Conservation (phyloP, 2,797 vertebrate genomes). For the Acipenser transmontanus region DNA sequence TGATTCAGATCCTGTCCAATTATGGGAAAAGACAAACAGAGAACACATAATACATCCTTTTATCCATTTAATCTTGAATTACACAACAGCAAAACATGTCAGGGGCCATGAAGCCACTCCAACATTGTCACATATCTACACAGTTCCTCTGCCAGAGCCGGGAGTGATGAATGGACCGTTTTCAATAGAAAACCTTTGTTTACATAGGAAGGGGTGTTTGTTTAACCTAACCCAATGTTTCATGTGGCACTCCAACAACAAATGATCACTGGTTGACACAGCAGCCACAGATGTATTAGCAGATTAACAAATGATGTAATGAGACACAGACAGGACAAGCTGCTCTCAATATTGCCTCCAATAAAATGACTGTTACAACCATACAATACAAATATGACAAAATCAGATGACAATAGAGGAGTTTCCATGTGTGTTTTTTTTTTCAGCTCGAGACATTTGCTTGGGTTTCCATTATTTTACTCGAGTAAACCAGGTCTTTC, state of each 20-base stretch:
- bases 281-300: not conserved
- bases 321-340: not conserved
- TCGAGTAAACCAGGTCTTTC: too few relatives aligned
- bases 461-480: too few relatives aligned
- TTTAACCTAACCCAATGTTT: not conserved
- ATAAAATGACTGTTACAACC: not conserved
- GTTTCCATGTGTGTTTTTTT: too few relatives aligned
- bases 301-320: not conserved
- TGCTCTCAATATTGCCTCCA: not conserved
- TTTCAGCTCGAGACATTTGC: too few relatives aligned
- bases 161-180: not conserved
- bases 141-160: not conserved
- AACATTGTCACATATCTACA: not conserved
- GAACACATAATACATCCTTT: constrained; percentile 36
- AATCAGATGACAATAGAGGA: too few relatives aligned
- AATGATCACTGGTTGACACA: not conserved
- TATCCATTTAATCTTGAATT: constrained; percentile 7
- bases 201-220: not conserved
- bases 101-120: too few relatives aligned
- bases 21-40: constrained; percentile 43
- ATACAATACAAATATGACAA: too few relatives aligned
- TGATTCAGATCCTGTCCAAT: constrained; percentile 52
- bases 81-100: not conserved
- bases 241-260: not conserved
- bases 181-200: not conserved